Conservation (phyloP, 2,797 vertebrate species). For the Malacoctenus gilli region DNA sequence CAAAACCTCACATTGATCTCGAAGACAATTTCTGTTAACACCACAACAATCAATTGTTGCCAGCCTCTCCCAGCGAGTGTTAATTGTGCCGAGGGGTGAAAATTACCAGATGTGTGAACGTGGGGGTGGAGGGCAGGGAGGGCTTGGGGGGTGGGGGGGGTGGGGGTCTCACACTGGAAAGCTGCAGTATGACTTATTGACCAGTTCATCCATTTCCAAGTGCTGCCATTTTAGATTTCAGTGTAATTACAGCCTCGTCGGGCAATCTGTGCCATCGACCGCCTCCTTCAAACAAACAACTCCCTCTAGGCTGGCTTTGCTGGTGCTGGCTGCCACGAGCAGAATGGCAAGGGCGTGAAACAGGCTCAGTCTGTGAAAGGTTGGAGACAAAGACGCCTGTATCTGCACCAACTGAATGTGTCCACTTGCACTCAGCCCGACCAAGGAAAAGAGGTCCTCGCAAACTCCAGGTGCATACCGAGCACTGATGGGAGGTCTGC, state of each 20-base stretch:
- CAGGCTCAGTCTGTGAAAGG: slow-evolving; percentile 42
- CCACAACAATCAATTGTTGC: slow-evolving; percentile 68
- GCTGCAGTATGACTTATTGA: slow-evolving; percentile 74
- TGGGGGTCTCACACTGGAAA: slow-evolving; percentile 38
- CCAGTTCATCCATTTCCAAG: slow-evolving; percentile 65
- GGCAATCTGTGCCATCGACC: slow-evolving; percentile 74
- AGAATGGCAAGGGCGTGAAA: slow-evolving; percentile 44
- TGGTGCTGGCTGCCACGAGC: slow-evolving; percentile 24
- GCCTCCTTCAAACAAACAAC: slow-evolving; percentile 68
- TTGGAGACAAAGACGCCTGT: slow-evolving; percentile 37
- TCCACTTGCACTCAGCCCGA: not conserved
- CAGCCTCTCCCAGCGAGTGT: slow-evolving; percentile 75
- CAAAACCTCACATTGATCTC: slow-evolving; percentile 44
- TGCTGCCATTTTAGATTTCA: slow-evolving; percentile 81
- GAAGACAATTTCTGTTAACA: slow-evolving; percentile 43
- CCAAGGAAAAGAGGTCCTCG: slow-evolving; percentile 11
- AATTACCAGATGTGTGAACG: slow-evolving; percentile 70
- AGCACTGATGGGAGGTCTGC: slow-evolving; percentile 7
- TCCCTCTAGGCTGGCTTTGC: slow-evolving; percentile 52
- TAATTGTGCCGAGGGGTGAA: slow-evolving; percentile 71
- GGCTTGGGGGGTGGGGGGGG: no score
- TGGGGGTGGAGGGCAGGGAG: no score
- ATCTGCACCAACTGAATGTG: slow-evolving; percentile 23
- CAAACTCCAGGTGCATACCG: not conserved
- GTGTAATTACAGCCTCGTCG: slow-evolving; percentile 83